Evolutionary conservation across 1,140 invertebrate species (phyloP), one percentile per base, ranked within the genome.

Genomic region (Drosophila suzukii): DNA sequence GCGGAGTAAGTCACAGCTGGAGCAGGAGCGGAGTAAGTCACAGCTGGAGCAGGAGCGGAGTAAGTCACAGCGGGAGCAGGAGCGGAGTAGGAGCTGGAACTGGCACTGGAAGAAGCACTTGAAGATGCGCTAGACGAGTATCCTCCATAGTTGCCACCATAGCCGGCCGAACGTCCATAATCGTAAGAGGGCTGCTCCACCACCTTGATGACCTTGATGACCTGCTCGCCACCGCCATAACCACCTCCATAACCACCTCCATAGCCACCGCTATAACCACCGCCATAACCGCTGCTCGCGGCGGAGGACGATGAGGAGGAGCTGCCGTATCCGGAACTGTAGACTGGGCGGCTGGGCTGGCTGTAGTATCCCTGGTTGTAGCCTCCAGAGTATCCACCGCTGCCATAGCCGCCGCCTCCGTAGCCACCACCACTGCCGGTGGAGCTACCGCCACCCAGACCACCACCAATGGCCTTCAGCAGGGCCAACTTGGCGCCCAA

Each of bases 401-500:
- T 77, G 41, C 84, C 70, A 10, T 78, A 74, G 12, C 82, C 70
- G 39, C 70, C 41, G 2, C 41, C 27, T 27, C 27, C 24, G 34
- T 32, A 57, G 38, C 59, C 50, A 15, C 78, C 54, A 15, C 60
- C 65, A n/a, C 72, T 60, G 13, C 61, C 44, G 4, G 47, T 47
- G 38, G 55, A 60, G 38, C 53, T 43, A n/a, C 77, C 68, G 13
- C 72, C 71, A 7, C 70, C 50, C 6, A 59, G 46, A 7, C 70
- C 81, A 15, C 88, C 78, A 36, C 80, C 53, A 15, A 90, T 44
- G 50, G 78, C 81, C 63, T 84, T 88, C 1, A 91, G 57, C 8
- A 91, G 62, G 10, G 89, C 83, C 60, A 91, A 8, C 44, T 91
- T 91, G 62, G 88, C 88, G 38, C 89, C 89, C 53, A 91, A 24